These are phyloP conservation scores for Triops cancriformis DNA, from an alignment of 1,140 invertebrate species.

Conservation along the genomic window DNA sequence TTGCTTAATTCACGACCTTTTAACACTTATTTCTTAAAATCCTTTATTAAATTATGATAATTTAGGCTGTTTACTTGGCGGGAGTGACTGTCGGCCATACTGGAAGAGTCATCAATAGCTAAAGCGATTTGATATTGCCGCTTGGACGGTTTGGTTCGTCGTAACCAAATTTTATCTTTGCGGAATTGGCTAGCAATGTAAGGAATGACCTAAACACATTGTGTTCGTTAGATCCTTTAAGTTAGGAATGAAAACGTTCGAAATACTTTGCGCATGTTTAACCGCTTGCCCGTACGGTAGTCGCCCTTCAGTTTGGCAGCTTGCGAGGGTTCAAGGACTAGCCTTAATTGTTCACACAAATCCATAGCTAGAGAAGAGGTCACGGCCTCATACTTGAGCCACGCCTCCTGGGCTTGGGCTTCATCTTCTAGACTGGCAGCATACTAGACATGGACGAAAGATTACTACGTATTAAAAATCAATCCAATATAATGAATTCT, in stretches of 20 bases:
- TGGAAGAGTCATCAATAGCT: constrained; percentile 94
- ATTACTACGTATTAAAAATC: too few species aligned
- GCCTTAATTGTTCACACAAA: constrained; percentile 82
- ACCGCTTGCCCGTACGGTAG: constrained; percentile 88
- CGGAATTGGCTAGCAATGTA: constrained; percentile 98
- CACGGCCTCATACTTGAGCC: constrained; percentile 46
- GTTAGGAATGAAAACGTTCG: not conserved
- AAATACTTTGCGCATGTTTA: constrained; percentile 91
- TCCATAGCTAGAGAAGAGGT: constrained; percentile 69
- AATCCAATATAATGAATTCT: too few species aligned
- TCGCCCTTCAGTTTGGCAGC: constrained; percentile 82
- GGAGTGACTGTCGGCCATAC: constrained; percentile 81
- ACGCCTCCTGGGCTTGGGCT: constrained; percentile 33
- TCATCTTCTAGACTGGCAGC: constrained; percentile 24
- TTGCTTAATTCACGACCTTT: constrained; percentile 43
- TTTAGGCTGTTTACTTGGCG: constrained; percentile 50
- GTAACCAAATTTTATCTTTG: constrained; percentile 98
- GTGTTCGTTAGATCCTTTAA: constrained; percentile 27
- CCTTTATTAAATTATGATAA: too few species aligned
- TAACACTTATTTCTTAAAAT: too few species aligned
- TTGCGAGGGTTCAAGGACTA: constrained; percentile 91
- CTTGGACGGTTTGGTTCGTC: constrained; percentile 89
- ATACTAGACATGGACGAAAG: constrained; percentile 15
- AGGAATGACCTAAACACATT: constrained; percentile 60
- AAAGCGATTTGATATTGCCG: constrained; percentile 93